phyloP scores from a whole-genome alignment of 2,113 vertebrate species.

The Cnemophilus loriae region DNA sequence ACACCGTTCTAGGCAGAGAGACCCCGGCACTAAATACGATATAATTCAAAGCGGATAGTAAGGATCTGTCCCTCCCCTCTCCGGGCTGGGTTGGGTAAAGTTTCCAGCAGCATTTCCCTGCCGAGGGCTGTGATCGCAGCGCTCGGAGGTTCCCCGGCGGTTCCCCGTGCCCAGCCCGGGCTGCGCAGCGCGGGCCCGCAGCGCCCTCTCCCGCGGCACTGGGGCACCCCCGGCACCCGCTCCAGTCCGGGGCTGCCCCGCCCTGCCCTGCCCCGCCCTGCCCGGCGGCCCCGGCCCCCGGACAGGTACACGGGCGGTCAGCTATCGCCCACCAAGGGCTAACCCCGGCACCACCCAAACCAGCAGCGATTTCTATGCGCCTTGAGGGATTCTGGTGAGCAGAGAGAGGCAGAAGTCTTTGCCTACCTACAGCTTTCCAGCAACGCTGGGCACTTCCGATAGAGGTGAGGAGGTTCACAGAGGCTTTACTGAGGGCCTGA shows the following conservation, averaged over 20 bases:
- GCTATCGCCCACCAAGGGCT: not conserved
- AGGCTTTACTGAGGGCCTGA: not conserved
- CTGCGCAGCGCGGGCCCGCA: not conserved
- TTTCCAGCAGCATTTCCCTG: not conserved
- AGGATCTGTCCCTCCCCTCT: not conserved
- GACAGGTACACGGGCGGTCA: rapidly evolving
- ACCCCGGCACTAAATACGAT: not conserved
- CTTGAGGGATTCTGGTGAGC: not conserved
- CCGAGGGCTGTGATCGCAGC: not conserved
- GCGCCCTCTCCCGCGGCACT: not conserved
- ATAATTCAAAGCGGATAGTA: rapidly evolving
- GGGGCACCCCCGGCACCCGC: not conserved
- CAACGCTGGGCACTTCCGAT: not conserved
- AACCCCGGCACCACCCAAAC: not conserved
- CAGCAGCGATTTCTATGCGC: not conserved
- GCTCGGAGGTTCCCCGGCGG: not conserved
- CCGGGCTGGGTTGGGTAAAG: not conserved
- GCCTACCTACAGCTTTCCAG: not conserved
- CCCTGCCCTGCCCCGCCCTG: not conserved
- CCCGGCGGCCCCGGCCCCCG: not conserved
- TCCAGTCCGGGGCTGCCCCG: not conserved
- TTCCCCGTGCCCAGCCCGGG: not conserved
- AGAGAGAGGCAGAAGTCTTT: not conserved
- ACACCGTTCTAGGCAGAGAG: not conserved
- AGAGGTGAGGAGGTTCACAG: not conserved